Conservation (phyloP, 2,888 invertebrate species). For the Perizoma affinitatum region DNA sequence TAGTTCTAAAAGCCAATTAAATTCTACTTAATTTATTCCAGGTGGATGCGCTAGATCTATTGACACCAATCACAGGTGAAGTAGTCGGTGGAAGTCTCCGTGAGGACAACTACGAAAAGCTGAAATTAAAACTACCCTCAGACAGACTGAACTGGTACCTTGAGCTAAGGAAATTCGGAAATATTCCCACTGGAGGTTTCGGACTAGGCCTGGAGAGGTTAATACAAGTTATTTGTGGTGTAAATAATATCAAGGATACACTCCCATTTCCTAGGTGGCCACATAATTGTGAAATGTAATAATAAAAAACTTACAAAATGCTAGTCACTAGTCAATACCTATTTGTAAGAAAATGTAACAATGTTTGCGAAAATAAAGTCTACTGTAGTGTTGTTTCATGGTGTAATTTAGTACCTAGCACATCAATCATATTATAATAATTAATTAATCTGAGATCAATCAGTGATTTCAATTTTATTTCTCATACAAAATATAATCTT, state of each 20-base stretch:
- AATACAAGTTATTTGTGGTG: constrained; percentile 91
- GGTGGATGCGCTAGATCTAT: constrained; percentile 93
- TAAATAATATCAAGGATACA: constrained; percentile 96
- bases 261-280: constrained; percentile 98
- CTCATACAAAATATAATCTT: too few species aligned
- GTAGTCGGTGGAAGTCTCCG: constrained; percentile 97
- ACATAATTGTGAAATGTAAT: constrained; percentile 89
- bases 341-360: too few species aligned
- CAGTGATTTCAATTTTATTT: too few species aligned
- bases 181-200: constrained; percentile 96
- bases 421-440: too few species aligned
- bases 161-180: constrained; percentile 94
- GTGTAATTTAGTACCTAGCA: too few species aligned
- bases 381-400: too few species aligned
- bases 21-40: constrained; percentile 55
- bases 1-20: too few species aligned
- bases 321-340: too few species aligned
- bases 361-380: too few species aligned
- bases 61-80: constrained; percentile 96
- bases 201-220: constrained; percentile 98
- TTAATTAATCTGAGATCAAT: too few species aligned
- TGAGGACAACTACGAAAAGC: constrained; percentile 88
- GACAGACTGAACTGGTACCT: constrained; percentile 92
- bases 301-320: constrained; percentile 49
- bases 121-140: constrained; percentile 86